Base-by-base conservation (phyloP, 2,113 vertebrate genomes). In the Entomyzon cyanotis region DNA sequence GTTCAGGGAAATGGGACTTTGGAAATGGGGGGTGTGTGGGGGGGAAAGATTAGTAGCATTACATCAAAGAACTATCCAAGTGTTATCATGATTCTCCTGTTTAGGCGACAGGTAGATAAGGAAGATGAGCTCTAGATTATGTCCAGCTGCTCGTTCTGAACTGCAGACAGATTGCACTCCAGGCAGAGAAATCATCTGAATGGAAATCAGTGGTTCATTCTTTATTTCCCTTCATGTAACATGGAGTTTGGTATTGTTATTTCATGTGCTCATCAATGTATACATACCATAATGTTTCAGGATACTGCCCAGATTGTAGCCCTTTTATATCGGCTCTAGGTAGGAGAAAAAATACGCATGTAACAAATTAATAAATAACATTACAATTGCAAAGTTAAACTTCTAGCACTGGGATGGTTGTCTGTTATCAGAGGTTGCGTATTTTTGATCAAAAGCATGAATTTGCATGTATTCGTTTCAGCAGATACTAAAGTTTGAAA, bases 1-100 rank as follows among this genome's bases (percentile, higher is more conserved):
- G 16, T 46, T 89, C 20, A 46, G 41, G 25, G 42, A 89, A 92
- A 73, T 37, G 14, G n/a, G 31, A 41, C 41, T 65, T 88, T 21
- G 46, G 50, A 86, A 80, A 77, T 6, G 0, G 0, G 12, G 14
- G 17, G 9, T n/a, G n/a, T n/a, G n/a, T 3, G 2, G 9, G 5
- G n/a, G 50, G 16, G 63, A 10, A 16, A 49, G 6, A 33, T 56
- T 30, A 69, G 39, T 39, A 78, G 20, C 12, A 59, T 70, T 81
- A 33, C 39, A 63, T 78, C 56, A 87, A 89, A 71, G 64, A 74
- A 14, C 35, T 52, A 27, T 37, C 33, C 35, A 44, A 37, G 35
- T 23, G 15, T 52, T 67, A 62, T 10, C 1, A 0, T 16, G 17
- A 24, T 49, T 76, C 49, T 68, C 11, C 39, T 52, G 5, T 73